Base-by-base conservation (phyloP, 2,113 vertebrate species). In the Ciconia stormi region DNA sequence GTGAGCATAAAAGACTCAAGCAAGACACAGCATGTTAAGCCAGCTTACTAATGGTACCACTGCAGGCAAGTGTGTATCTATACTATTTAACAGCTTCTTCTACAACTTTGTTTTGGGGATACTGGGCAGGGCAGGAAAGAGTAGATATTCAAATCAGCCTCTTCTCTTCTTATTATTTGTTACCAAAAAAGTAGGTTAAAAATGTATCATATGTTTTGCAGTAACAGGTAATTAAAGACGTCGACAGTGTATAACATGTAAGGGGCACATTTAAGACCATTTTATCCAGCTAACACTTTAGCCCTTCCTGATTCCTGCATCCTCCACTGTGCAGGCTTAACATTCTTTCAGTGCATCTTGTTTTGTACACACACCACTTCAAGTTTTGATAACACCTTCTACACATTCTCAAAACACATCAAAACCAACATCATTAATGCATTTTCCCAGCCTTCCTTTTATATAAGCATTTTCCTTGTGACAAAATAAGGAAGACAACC, bases 1-100 rank as follows among this genome's bases (percentile, higher is more conserved):
- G 94, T 78, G 30, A 94, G 63, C 84, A 95, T 90, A 61, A 87
- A 89, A 94, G 85, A 85, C 70, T 94, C 10, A 6, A 95, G 87
- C 70, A 82, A 71, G 17, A 87, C 20, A 80, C 34, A 87, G 91
- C 42, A 59, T 2, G 19, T 58, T 73, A 80, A 95, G 20, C 26
- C 70, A 94, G n/a, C 78, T 90, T 62, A 91, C 66, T 66, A 50
- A 80, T 6, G 32, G 73, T 42, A 62, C 10, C 36, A 84, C 62
- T 70, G 70, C 50, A 67, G 67, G 13, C 46, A 82, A 79, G 36
- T 11, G n/a, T 32, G 1, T 21, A 70, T 21, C 81, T 44, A 2
- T 27, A 9, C 13, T n/a, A 34, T 9, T n/a, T 46, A 80, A 59
- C 58, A 89, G 38, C 62, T 56, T 3, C 40, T 72, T 67, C 47